Percentiles rank a stretch among this genome's conserved stretches.
phyloP scores from a whole-genome alignment of 2,113 vertebrate genomes.

The Perca schrenkii region DNA sequence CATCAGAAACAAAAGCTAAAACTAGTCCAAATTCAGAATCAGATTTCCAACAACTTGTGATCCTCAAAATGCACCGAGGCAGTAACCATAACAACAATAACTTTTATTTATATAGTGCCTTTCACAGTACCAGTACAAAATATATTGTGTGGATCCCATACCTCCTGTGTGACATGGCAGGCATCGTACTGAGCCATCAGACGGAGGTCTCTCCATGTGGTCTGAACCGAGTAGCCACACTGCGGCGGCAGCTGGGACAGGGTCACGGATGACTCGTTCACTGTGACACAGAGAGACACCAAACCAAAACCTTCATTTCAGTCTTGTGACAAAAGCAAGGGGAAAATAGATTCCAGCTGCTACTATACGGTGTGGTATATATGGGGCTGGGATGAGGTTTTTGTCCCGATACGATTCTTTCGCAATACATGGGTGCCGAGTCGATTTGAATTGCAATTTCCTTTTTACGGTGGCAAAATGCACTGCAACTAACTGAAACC shows the following conservation, averaged over 20 bases:
- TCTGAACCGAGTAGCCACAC: slow-evolving; percentile 73
- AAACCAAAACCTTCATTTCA: not conserved
- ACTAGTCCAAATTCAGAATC: not conserved
- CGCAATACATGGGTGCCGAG: no score
- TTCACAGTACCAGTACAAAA: no score
- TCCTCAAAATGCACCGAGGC: not conserved
- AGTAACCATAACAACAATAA: no score
- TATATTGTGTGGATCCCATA: not conserved
- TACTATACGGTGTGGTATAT: not conserved
- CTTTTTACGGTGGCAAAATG: no score
- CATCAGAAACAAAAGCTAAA: not conserved
- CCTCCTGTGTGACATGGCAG: slow-evolving; percentile 71
- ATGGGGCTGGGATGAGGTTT: no score
- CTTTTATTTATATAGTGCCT: no score
- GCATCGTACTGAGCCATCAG: slow-evolving; percentile 62
- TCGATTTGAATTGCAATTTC: no score
- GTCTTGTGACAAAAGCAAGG: not conserved
- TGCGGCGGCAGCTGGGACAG: slow-evolving; percentile 62
- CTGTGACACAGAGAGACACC: slow-evolving; percentile 38
- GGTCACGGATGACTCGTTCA: slow-evolving; percentile 56
- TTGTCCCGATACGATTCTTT: no score
- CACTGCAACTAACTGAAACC: no score
- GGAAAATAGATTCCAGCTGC: not conserved
- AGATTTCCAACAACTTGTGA: not conserved
- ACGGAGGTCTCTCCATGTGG: slow-evolving; percentile 57